These are phyloP conservation scores for Meteorus cinctellus DNA, from an alignment of 2,888 invertebrate species.

Conservation along the genomic window DNA sequence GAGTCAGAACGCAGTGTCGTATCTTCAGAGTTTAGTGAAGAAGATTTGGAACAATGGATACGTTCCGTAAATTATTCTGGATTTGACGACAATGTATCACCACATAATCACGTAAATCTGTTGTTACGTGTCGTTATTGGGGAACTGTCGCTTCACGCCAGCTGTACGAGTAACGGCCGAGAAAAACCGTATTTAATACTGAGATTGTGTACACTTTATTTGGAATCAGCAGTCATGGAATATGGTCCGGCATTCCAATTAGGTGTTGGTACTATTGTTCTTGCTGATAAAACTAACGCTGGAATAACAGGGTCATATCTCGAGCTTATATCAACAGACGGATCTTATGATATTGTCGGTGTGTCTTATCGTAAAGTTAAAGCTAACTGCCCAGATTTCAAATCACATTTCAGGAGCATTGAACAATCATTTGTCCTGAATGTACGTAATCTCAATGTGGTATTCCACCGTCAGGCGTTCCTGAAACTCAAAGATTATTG, in stretches of 20 bases:
- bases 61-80: conserved; percentile 85
- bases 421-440: conserved; percentile 86
- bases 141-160: conserved; percentile 75
- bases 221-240: conserved; percentile 85
- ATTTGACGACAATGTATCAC: conserved; percentile 88
- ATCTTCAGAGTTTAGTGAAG: conserved; percentile 81
- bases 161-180: conserved; percentile 73
- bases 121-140: conserved; percentile 83
- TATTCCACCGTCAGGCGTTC: conserved; percentile 83
- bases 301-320: conserved; percentile 84
- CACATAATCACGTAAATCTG: conserved; percentile 82
- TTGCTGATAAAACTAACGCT: conserved; percentile 86
- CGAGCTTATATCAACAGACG: conserved; percentile 81
- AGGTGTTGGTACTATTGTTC: conserved; percentile 78
- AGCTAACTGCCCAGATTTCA: conserved; percentile 88
- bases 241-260: conserved; percentile 87
- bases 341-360: conserved; percentile 79
- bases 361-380: conserved; percentile 86
- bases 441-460: conserved; percentile 78
- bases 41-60: conserved; percentile 84
- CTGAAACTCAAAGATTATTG: conserved; percentile 81
- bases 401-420: conserved; percentile 85
- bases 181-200: conserved; percentile 85
- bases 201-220: conserved; percentile 80
- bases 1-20: conserved; percentile 74